Conservation (phyloP, 2,888 invertebrate species). For the Trypoxylon attenuatum region DNA sequence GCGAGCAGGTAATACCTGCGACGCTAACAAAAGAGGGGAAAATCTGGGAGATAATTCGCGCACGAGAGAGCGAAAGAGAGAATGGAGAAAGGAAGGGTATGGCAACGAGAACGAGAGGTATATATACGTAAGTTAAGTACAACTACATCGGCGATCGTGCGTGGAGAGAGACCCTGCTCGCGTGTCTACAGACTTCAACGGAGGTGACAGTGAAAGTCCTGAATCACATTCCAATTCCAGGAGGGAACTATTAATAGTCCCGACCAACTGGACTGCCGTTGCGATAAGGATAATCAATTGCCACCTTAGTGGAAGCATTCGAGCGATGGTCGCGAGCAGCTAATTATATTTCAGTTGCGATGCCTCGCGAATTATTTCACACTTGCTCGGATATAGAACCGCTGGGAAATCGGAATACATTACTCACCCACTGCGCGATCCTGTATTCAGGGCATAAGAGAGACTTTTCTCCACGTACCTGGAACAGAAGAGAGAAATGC, state of each 20-base stretch:
- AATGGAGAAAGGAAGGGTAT: too few species aligned
- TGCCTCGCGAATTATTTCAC: not conserved
- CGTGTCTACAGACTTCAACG: conserved; percentile 54
- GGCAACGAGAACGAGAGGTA: conserved; percentile 2
- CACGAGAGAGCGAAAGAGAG: too few species aligned
- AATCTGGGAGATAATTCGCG: not conserved
- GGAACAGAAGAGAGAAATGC: conserved; percentile 28
- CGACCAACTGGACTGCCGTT: conserved; percentile 50
- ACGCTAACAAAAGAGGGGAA: too few species aligned
- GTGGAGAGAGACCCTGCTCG: conserved; percentile 37
- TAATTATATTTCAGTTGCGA: conserved; percentile 7
- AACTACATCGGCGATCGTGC: conserved; percentile 29
- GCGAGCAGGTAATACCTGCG: too few species aligned
- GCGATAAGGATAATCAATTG: conserved; percentile 49
- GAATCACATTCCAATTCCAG: conserved; percentile 62
- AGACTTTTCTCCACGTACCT: conserved; percentile 26
- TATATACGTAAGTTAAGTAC: conserved; percentile 5
- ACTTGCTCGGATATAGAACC: not conserved
- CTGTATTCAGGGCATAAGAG: not conserved
- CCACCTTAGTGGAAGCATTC: not conserved
- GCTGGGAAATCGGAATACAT: conserved; percentile 10
- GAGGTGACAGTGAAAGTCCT: conserved; percentile 69
- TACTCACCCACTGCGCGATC: conserved; percentile 1
- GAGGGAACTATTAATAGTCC: conserved; percentile 58
- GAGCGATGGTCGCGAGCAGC: too few species aligned